phyloP scores from a whole-genome alignment of 1,140 invertebrate species.

The Hycleus phaleratus region DNA sequence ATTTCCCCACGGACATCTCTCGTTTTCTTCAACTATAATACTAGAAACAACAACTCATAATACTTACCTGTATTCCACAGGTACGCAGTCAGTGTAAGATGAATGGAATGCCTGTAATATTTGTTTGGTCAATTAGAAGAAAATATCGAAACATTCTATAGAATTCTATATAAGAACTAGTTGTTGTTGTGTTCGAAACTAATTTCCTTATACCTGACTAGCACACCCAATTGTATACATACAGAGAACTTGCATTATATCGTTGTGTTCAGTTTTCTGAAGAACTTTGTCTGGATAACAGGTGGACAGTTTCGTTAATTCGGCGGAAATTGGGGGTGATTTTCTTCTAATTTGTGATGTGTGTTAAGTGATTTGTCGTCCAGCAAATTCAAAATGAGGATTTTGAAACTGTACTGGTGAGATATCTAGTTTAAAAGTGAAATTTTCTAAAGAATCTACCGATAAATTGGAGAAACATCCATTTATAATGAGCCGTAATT shows the following conservation, averaged over 20 bases:
- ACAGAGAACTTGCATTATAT: no score
- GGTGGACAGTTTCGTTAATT: no score
- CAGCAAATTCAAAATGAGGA: conserved; percentile 28
- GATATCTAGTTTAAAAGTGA: not conserved
- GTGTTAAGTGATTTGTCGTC: no score
- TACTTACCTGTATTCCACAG: not conserved
- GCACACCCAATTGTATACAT: conserved; percentile 31
- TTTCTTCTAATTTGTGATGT: conserved; percentile 1
- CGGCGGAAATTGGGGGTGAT: not conserved
- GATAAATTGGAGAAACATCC: no score
- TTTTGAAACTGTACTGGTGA: conserved; percentile 40
- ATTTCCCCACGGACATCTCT: not conserved
- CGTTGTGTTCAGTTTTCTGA: conserved; percentile 4
- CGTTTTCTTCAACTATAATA: not conserved
- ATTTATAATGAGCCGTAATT: no score
- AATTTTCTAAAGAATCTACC: no score
- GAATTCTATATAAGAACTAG: no score
- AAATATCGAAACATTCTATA: conserved; percentile 21
- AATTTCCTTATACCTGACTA: conserved; percentile 29
- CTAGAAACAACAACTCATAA: not conserved
- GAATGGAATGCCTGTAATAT: conserved; percentile 30
- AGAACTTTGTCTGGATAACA: not conserved
- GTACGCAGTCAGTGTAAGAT: no score
- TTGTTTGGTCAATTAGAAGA: conserved; percentile 26
- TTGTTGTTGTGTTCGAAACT: conserved; percentile 19